A percentile compares a stretch with the other conserved stretches of the same genome.
phyloP scores from a whole-genome alignment of 1,140 invertebrate species.

The Cryptotermes secundus region DNA sequence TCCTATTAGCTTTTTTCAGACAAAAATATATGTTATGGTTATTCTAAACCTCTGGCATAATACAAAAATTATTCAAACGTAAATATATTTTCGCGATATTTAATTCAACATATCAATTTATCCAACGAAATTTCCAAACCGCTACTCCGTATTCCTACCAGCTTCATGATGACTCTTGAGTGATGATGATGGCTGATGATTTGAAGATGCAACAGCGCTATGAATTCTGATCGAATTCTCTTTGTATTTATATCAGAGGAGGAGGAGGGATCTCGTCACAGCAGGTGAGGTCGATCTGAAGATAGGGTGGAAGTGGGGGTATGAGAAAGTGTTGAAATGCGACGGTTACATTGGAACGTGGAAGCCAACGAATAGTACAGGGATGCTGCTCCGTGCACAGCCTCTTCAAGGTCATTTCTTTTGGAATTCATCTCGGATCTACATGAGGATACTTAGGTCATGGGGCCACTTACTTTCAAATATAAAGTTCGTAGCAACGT shows the following conservation, averaged over 20 bases:
- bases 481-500: neutral
- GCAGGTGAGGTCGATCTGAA: neutral
- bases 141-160: neutral
- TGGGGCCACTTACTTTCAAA: neutral
- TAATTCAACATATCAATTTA: too few relatives aligned
- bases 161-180: neutral
- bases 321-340: neutral
- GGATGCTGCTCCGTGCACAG: neutral
- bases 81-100: too few relatives aligned
- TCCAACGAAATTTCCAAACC: too few relatives aligned
- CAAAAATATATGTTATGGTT: too few relatives aligned
- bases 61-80: too few relatives aligned
- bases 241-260: neutral
- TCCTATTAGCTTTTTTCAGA: neutral
- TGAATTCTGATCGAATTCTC: neutral
- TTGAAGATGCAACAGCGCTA: neutral
- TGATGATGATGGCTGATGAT: neutral
- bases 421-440: neutral
- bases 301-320: neutral
- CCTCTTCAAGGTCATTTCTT: neutral
- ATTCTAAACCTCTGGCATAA: too few relatives aligned
- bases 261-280: neutral
- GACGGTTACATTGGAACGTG: neutral
- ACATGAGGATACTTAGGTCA: neutral
- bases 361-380: neutral